Evolutionary conservation across 1,140 invertebrate genomes (phyloP).

Genomic region (Bicyclus anynana): DNA sequence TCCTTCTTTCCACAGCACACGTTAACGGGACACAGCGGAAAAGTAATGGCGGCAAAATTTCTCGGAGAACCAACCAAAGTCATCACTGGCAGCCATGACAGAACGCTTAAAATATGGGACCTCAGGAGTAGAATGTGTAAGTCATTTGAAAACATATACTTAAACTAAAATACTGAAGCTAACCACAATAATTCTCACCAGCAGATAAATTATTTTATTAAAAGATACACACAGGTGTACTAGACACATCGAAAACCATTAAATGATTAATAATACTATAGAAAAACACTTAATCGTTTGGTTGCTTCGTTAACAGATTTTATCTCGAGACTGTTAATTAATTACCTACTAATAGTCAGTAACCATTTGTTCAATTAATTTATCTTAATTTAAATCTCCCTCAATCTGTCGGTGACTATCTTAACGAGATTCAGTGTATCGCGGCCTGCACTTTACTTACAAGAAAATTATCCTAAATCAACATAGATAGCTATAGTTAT

Average conservation of each 20-base stretch:
- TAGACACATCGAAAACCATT: not conserved
- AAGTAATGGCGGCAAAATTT: slow-evolving; percentile 96
- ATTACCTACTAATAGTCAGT: slow-evolving; percentile 17
- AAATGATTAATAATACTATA: not conserved
- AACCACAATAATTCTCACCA: too few species aligned
- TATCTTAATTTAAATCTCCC: slow-evolving; percentile 24
- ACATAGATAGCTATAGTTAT: slow-evolving; percentile 10
- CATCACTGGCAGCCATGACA: slow-evolving; percentile 95
- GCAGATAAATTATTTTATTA: too few species aligned
- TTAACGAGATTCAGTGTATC: slow-evolving; percentile 20
- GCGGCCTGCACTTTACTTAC: slow-evolving; percentile 9
- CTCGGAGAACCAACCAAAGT: slow-evolving; percentile 92
- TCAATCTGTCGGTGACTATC: slow-evolving; percentile 18
- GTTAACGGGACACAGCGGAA: slow-evolving; percentile 96
- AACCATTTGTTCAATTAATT: slow-evolving; percentile 19
- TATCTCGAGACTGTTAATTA: slow-evolving; percentile 18
- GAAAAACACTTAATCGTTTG: not conserved
- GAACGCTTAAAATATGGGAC: slow-evolving; percentile 98
- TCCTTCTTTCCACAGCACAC: slow-evolving; percentile 87
- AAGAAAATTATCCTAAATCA: slow-evolving; percentile 19
- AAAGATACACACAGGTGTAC: too few species aligned
- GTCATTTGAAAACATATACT: slow-evolving; percentile 53
- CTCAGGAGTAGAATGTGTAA: slow-evolving; percentile 94
- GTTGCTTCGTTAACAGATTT: slow-evolving; percentile 1
- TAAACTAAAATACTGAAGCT: not conserved